phyloP scores from a whole-genome alignment of 1,140 invertebrate species.

The Brachionus koreanus region DNA sequence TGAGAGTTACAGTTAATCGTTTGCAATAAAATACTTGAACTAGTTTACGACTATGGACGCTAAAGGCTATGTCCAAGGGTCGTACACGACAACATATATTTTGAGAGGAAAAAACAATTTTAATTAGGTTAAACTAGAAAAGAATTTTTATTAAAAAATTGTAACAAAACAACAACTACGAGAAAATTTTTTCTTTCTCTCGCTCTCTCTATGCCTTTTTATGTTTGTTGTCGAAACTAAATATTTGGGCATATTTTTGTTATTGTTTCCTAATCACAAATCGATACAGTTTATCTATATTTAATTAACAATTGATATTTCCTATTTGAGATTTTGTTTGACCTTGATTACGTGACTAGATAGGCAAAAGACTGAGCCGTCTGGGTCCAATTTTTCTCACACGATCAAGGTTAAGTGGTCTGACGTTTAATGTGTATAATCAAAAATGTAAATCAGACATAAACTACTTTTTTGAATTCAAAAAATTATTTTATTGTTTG shows the following conservation, averaged over 20 bases:
- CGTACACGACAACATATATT: neutral
- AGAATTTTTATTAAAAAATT: no score
- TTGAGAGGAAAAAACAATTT: neutral
- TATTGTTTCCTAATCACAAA: neutral
- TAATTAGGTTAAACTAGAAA: conserved; percentile 3
- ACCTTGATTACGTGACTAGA: neutral
- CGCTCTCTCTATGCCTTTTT: neutral
- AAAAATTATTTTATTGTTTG: no score
- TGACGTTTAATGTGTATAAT: no score
- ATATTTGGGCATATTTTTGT: neutral
- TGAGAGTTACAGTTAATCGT: neutral
- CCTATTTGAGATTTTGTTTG: neutral
- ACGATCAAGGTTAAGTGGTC: no score
- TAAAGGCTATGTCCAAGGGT: neutral
- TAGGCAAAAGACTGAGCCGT: neutral
- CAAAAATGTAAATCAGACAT: no score
- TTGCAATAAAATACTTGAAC: neutral
- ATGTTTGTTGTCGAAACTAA: neutral
- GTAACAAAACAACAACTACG: no score
- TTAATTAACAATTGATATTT: neutral
- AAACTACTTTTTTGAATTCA: no score
- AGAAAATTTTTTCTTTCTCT: neutral
- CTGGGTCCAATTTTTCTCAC: no score
- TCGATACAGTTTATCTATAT: neutral
- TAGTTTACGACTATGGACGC: neutral